Conservation (phyloP, 1,140 invertebrate genomes). For the Nebria ingens region DNA sequence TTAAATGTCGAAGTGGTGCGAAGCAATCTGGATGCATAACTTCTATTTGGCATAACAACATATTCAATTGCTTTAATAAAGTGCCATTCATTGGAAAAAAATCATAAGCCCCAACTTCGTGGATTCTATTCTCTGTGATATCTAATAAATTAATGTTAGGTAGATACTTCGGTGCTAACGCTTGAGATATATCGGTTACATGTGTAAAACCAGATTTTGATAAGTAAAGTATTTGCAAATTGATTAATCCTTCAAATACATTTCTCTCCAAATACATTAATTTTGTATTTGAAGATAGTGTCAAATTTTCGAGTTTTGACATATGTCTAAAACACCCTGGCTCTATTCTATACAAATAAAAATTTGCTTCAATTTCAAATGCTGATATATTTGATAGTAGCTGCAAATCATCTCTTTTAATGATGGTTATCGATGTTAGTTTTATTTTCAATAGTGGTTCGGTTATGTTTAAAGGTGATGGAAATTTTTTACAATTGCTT, state of each 20-base stretch:
- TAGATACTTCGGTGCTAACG: conserved; percentile 16
- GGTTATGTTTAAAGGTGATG: background rate
- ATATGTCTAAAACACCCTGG: conserved; percentile 23
- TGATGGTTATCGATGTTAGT: background rate
- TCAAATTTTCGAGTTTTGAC: conserved; percentile 23
- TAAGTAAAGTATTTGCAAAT: conserved; percentile 21
- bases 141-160: conserved; percentile 20
- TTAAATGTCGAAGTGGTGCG: conserved; percentile 34
- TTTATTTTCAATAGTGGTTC: background rate
- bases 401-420: background rate
- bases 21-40: conserved; percentile 39
- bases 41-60: conserved; percentile 40
- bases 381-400: background rate
- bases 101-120: conserved; percentile 18
- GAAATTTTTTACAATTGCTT: background rate
- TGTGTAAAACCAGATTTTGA: conserved; percentile 27
- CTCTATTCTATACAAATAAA: conserved; percentile 19
- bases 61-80: conserved; percentile 30
- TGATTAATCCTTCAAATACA: conserved; percentile 24
- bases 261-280: conserved; percentile 20
- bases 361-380: conserved; percentile 25
- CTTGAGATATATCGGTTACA: conserved; percentile 19
- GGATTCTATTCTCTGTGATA: conserved; percentile 24
- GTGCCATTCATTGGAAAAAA: conserved; percentile 21
- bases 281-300: conserved; percentile 24